Evolutionary conservation across 2,888 invertebrate species (phyloP).

Genomic region (Dynastes grantii): DNA sequence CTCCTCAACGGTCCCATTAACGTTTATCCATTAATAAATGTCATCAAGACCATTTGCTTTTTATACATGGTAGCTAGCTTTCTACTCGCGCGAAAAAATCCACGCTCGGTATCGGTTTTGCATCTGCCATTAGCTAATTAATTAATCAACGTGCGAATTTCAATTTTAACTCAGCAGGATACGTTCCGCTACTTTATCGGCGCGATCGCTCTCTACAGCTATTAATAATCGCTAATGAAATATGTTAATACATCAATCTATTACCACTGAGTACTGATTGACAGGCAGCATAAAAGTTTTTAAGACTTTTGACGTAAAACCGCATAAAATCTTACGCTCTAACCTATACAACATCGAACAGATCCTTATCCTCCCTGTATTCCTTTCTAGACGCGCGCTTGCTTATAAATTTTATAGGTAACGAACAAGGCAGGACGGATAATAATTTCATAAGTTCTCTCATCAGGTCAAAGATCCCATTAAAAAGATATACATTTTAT

Average conservation of each 20-base stretch:
- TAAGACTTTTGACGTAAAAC: neutral
- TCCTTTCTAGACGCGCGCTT: neutral
- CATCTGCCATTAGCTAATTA: conserved; percentile 14
- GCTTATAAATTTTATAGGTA: no score
- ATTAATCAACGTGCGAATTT: conserved; percentile 30
- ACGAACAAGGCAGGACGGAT: neutral
- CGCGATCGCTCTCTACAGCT: neutral
- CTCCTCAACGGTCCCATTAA: no score
- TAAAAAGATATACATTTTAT: conserved; percentile 11
- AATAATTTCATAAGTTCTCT: neutral
- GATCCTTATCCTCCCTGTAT: conserved; percentile 7
- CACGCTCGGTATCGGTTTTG: neutral
- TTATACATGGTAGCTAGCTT: neutral
- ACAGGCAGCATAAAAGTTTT: conserved; percentile 7
- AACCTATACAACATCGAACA: neutral
- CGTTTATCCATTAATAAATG: conserved; percentile 6
- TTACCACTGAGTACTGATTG: conserved; percentile 6
- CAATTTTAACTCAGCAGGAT: conserved; percentile 24
- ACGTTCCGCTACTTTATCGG: conserved; percentile 10
- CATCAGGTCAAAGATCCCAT: neutral
- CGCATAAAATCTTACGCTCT: neutral
- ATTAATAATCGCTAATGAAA: conserved; percentile 24
- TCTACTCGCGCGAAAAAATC: neutral
- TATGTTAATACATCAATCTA: conserved; percentile 27
- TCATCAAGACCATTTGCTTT: neutral